Evolutionary conservation across 2,888 invertebrate species (phyloP).

Genomic region (Galeruca laticollis): DNA sequence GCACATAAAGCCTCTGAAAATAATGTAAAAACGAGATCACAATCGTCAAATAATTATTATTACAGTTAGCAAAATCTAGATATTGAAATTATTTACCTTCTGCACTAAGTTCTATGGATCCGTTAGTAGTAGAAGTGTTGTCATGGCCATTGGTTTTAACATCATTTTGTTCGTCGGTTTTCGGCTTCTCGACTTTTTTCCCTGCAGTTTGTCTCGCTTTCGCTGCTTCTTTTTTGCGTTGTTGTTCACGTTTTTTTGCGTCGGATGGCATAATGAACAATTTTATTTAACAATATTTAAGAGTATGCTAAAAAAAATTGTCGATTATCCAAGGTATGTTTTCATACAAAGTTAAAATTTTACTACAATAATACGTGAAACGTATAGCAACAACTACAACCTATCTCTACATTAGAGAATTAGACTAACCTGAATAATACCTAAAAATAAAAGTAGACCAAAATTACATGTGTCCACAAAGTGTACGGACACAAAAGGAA

Average conservation of each 20-base stretch:
- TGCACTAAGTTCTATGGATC: slow-evolving; percentile 72
- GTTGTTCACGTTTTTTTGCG: slow-evolving; percentile 97
- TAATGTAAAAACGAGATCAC: no score
- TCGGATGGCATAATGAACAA: slow-evolving; percentile 90
- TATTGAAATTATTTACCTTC: slow-evolving; percentile 71
- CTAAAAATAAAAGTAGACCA: slow-evolving; percentile 49
- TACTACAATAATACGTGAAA: background rate
- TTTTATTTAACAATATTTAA: slow-evolving; percentile 21
- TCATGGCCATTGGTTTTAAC: slow-evolving; percentile 54
- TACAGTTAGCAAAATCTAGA: background rate
- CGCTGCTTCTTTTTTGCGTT: slow-evolving; percentile 96
- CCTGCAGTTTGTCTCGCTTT: slow-evolving; percentile 74
- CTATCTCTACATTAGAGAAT: slow-evolving; percentile 36
- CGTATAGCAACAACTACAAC: background rate
- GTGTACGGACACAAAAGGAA: slow-evolving; percentile 48
- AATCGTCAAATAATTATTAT: background rate
- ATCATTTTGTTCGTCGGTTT: slow-evolving; percentile 63
- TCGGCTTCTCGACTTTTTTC: slow-evolving; percentile 64
- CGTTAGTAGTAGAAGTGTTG: slow-evolving; percentile 58
- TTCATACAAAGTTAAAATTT: background rate
- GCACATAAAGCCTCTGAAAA: slow-evolving; percentile 83
- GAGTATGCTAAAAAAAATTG: slow-evolving; percentile 11
- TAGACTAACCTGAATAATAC: slow-evolving; percentile 45
- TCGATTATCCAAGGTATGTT: background rate
- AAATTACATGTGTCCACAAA: slow-evolving; percentile 51